These are phyloP conservation scores for Lissocephala sabroskyi DNA, from an alignment of 2,888 invertebrate species.

Conservation along the genomic window DNA sequence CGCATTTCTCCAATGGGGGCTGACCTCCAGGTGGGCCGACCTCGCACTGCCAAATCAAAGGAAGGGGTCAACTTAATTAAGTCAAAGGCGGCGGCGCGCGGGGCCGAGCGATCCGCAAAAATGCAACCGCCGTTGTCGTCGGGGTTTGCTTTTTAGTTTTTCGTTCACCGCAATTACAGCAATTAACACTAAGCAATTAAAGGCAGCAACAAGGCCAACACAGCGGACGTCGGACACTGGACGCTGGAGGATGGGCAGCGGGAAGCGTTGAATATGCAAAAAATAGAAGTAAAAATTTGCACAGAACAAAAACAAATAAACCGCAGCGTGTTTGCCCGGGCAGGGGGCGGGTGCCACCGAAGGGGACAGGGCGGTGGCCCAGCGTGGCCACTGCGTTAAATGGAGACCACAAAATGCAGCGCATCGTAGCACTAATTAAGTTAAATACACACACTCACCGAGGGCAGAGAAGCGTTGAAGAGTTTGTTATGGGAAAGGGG, in stretches of 20 bases:
- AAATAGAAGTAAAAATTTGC: constrained; percentile 15
- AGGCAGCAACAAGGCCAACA: constrained; percentile 47
- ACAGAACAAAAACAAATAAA: constrained; percentile 36
- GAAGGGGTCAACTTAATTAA: constrained; percentile 46
- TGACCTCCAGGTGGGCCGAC: constrained; percentile 15
- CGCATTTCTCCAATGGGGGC: background rate
- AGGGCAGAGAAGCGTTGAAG: constrained; percentile 2
- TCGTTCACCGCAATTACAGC: constrained; percentile 62
- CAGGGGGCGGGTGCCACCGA: constrained; percentile 24
- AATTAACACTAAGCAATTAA: constrained; percentile 65
- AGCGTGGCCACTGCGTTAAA: constrained; percentile 49
- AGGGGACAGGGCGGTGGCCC: background rate
- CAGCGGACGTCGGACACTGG: background rate
- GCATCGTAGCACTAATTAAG: constrained; percentile 60
- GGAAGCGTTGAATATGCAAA: constrained; percentile 43
- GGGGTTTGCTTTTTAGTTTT: constrained; percentile 15
- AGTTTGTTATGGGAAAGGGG: too few species aligned
- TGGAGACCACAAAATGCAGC: constrained; percentile 57
- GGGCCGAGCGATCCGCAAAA: too few species aligned
- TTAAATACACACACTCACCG: constrained; percentile 60
- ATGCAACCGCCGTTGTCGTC: background rate
- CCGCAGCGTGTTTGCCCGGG: constrained; percentile 18
- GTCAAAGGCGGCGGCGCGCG: too few species aligned
- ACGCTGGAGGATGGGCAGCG: background rate
- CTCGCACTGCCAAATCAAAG: constrained; percentile 30